Evolutionary conservation across 2,113 vertebrate genomes (phyloP).

Genomic region (Bucco capensis): DNA sequence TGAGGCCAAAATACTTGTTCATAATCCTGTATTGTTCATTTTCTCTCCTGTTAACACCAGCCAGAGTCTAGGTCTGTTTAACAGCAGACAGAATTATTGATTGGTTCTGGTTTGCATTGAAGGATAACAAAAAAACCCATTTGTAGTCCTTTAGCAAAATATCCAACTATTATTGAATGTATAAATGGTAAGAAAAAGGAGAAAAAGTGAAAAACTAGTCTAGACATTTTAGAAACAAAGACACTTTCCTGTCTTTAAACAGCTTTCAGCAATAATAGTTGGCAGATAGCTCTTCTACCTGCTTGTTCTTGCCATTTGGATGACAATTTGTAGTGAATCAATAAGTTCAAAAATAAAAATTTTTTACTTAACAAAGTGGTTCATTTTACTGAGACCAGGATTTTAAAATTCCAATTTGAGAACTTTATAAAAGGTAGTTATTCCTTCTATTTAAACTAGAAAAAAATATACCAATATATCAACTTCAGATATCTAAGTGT

Average conservation of each 20-base stretch:
- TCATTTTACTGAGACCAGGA: background rate
- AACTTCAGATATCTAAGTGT: background rate
- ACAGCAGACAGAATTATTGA: constrained; percentile 27
- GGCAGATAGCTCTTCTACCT: background rate
- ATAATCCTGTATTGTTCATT: background rate
- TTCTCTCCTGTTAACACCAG: background rate
- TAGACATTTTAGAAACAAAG: background rate
- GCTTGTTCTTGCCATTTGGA: background rate
- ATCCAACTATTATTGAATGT: background rate
- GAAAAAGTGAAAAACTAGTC: background rate
- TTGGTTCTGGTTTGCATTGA: background rate
- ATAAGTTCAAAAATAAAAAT: background rate
- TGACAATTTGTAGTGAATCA: background rate
- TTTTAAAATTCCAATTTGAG: background rate
- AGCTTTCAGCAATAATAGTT: background rate
- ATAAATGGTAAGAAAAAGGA: background rate
- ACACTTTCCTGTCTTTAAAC: background rate
- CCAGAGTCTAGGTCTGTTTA: background rate
- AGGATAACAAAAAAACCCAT: background rate
- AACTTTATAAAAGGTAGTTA: background rate
- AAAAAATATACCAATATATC: background rate
- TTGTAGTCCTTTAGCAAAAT: background rate
- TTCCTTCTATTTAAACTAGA: background rate
- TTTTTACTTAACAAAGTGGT: background rate
- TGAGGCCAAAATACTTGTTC: background rate